Evolutionary conservation across 1,140 invertebrate species (phyloP), one percentile per base, ranked within the genome.

Genomic region (Aphelenchoides besseyi): DNA sequence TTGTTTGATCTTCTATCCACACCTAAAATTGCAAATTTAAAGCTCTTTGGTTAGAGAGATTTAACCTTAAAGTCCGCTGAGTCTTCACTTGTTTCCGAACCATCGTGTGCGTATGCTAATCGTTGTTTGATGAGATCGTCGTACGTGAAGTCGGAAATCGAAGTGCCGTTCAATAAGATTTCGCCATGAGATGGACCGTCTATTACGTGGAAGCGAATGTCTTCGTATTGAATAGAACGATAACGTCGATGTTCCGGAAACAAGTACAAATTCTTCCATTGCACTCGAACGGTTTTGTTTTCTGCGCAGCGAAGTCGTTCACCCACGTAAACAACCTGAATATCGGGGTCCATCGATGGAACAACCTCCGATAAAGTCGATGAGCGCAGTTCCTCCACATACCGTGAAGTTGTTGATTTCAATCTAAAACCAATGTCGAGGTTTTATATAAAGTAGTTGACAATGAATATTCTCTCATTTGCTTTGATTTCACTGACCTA

Each of bases 71-170:
- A 3, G 37, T 79, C 73, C 32, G 80, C 64, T 18, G 71, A 37
- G 36, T 79, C 77, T n/a, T 71, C 66, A 28, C 26, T 41, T 23
- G 67, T 71, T 61, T 81, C 79, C n/a, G 72, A 23, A 5, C 78
- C 78, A 64, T 76, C 76, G 48, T 79, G 75, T 32, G 29, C 33
- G 68, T 80, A 79, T 18, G 54, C 23, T n/a, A 79, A 33, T 23
- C 57, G 48, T 63, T 72, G 37, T n/a, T 61, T 29, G 9, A 80
- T 48, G n/a, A 79, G n/a, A 29, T 80, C 76, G 53, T 72, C 70
- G 41, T 79, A 79, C 12, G 48, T 41, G 23, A 79, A 79, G 26
- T 30, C 54, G 2, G 16, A 9, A 23, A 79, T 41, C 16, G 29
- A n/a, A 9, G 33, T 55, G 23, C 36, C 74, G 1, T 28, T 12